Evolutionary conservation across 2,797 vertebrate genomes (phyloP), one percentile per base, ranked within the genome.

Genomic region (Agapornis canus): DNA sequence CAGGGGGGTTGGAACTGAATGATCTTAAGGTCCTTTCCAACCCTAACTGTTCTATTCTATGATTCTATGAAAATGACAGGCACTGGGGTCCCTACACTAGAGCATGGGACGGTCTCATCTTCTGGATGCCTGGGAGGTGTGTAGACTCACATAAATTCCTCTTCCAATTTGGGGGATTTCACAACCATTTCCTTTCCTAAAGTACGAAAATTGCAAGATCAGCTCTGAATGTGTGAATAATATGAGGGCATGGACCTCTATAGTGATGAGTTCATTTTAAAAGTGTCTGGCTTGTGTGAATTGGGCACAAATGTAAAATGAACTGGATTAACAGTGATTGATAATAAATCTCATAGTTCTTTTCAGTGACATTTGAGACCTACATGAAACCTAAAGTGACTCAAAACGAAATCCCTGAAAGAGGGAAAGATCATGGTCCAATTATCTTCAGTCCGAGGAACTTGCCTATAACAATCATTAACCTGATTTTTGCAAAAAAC

Each of bases 311-410:
- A 73, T 56, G 60, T 37, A 82, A 92, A 57, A 35, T 5, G 19
- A 87, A 48, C 49, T 42, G 71, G 66, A 79, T 89, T 82, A 78
- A 60, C 6, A 22, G 86, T 21, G 39, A 70, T 6, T 63, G 56
- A 66, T 89, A 88, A 66, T 70, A 92, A 84, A 56, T 92, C 54
- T 95, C 61, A 43, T 6, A 42, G 29, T 31, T n/a, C 60, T 85
- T 81, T 89, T 54, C 1, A 1, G 26, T 84, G 79, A 83, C 37
- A 52, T 89, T 78, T 51, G 52, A 92, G 37, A 78, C 25, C 31
- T 69, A 60, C 52, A 78, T 85, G 63, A 95, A 94, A 80, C n/a
- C 64, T 89, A 64, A 91, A 92, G 51, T 61, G 51, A 61, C 51
- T 92, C 23, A 54, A 88, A 91, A 43, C 31, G 42, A 82, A 92